phyloP scores from a whole-genome alignment of 2,888 invertebrate species.

The Lysandra coridon region DNA sequence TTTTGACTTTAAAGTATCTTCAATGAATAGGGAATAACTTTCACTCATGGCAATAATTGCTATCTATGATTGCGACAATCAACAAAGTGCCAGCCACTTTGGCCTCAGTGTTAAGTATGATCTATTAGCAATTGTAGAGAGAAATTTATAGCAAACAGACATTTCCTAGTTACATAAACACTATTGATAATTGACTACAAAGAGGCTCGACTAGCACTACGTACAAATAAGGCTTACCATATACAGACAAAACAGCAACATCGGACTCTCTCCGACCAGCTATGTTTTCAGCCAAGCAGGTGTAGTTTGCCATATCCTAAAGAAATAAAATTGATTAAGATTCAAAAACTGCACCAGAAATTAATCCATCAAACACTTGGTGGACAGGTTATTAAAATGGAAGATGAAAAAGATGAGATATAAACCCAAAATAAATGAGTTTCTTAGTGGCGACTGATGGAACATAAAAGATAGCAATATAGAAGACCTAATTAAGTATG shows the following conservation, averaged over 20 bases:
- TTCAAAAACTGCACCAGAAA: neutral
- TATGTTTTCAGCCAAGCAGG: constrained; percentile 95
- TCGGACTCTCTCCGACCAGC: constrained; percentile 92
- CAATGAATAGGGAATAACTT: neutral
- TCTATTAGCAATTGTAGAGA: neutral
- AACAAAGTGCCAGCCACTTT: neutral
- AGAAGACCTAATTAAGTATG: constrained; percentile 13
- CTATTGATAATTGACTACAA: neutral
- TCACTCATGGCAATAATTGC: neutral
- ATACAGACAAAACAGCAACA: constrained; percentile 87
- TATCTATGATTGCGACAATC: neutral
- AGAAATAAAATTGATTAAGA: constrained; percentile 26
- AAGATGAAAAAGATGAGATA: neutral
- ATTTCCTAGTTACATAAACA: neutral
- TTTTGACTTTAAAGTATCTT: too few species aligned
- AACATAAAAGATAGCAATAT: neutral
- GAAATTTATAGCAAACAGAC: constrained; percentile 23
- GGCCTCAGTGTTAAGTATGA: neutral
- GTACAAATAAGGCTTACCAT: neutral
- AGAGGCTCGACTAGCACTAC: neutral
- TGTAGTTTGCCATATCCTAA: constrained; percentile 95
- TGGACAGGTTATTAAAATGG: neutral
- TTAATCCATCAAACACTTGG: neutral
- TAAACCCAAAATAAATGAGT: constrained; percentile 7
- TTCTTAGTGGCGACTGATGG: neutral